These are phyloP conservation scores for Helicoverpa assulta DNA, from an alignment of 2,888 invertebrate species.

Conservation along the genomic window DNA sequence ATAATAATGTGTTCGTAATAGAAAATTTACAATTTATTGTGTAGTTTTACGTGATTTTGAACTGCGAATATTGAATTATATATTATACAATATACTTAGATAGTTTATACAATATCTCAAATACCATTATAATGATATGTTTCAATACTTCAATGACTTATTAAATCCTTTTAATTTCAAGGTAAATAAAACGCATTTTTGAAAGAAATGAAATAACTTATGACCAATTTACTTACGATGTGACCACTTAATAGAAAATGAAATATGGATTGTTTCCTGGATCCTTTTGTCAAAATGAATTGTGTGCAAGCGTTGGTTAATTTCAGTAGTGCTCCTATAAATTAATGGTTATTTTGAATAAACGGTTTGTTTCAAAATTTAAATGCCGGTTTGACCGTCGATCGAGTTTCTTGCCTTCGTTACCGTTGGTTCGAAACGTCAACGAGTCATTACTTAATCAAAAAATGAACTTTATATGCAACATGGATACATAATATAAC, in stretches of 20 bases:
- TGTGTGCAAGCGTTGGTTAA: too few species aligned
- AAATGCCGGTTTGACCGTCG: too few species aligned
- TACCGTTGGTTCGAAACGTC: too few species aligned
- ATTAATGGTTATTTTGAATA: too few species aligned
- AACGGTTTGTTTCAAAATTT: too few species aligned
- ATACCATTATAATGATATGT: constrained; percentile 26
- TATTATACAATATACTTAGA: constrained; percentile 19
- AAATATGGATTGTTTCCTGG: background rate
- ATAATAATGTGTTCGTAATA: constrained; percentile 66
- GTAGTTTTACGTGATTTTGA: constrained; percentile 56
- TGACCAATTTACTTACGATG: constrained; percentile 32
- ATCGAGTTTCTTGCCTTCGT: too few species aligned
- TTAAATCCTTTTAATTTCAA: constrained; percentile 5
- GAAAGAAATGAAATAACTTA: constrained; percentile 14
- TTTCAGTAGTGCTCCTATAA: too few species aligned
- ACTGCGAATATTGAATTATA: constrained; percentile 37
- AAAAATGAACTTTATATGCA: too few species aligned
- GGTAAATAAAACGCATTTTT: constrained; percentile 28
- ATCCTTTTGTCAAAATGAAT: too few species aligned
- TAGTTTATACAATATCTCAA: constrained; percentile 25
- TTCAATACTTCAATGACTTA: constrained; percentile 14
- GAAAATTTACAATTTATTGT: constrained; percentile 60
- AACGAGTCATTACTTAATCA: too few species aligned
- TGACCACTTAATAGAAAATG: constrained; percentile 24
- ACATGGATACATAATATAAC: too few species aligned